phyloP scores from a whole-genome alignment of 2,888 invertebrate species.

The Coenonympha glycerion region DNA sequence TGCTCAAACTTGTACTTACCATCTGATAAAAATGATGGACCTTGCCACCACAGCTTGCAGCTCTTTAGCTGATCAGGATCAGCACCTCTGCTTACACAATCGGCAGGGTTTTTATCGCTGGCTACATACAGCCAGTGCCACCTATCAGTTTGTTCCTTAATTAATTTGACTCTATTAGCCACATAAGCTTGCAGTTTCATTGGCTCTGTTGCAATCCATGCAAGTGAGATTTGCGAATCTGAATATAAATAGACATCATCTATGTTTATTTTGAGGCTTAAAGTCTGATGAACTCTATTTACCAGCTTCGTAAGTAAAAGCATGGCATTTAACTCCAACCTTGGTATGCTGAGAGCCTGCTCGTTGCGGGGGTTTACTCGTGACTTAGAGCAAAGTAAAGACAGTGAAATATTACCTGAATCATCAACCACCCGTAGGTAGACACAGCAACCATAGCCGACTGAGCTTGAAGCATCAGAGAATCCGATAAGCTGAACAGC shows the following conservation, averaged over 20 bases:
- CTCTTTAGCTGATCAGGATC: background rate
- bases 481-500: conserved; percentile 22
- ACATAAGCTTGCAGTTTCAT: background rate
- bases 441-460: conserved; percentile 27
- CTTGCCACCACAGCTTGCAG: background rate
- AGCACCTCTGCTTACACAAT: background rate
- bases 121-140: background rate
- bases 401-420: background rate
- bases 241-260: conserved; percentile 19
- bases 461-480: conserved; percentile 20
- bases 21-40: background rate
- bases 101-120: background rate
- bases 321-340: conserved; percentile 25
- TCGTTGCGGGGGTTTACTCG: background rate
- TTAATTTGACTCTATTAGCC: background rate
- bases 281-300: background rate
- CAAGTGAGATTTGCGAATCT: background rate
- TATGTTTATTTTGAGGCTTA: background rate
- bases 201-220: background rate
- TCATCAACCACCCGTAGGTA: conserved; percentile 12
- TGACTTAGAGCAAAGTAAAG: background rate
- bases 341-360: conserved; percentile 11
- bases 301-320: conserved; percentile 18
- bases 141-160: background rate
- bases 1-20: background rate